Percentiles rank a stretch among this genome's conserved stretches.
phyloP scores from a whole-genome alignment of 2,113 vertebrate species.

The Platichthys flesus region DNA sequence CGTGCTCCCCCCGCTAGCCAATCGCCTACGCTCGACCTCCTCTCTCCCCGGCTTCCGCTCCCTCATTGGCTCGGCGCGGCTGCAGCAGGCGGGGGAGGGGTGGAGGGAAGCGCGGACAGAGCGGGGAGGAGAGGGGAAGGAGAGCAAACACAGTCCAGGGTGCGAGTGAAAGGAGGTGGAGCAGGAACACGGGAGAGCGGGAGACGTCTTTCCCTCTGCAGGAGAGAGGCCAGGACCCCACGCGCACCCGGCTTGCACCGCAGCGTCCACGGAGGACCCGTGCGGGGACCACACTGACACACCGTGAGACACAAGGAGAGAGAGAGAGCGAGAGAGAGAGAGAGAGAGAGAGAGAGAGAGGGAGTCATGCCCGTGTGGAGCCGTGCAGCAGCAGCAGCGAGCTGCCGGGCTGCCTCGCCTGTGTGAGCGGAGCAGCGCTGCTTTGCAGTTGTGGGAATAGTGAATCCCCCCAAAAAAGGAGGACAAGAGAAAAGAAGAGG shows the following conservation, averaged over 20 bases:
- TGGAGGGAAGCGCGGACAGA: constrained; percentile 60
- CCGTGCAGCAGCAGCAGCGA: constrained; percentile 9
- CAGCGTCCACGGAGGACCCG: constrained; percentile 27
- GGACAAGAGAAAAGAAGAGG: not conserved
- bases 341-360: constrained; percentile 34
- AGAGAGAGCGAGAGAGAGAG: constrained; percentile 36
- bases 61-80: constrained; percentile 53
- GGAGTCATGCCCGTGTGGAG: constrained; percentile 66
- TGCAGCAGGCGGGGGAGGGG: constrained; percentile 60
- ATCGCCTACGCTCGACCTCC: constrained; percentile 49
- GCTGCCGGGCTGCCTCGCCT: constrained; percentile 65
- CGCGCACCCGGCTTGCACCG: constrained; percentile 38
- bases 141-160: constrained; percentile 34
- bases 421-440: constrained; percentile 45
- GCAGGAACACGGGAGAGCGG: constrained; percentile 68
- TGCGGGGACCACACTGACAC: constrained; percentile 63
- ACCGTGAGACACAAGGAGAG: constrained; percentile 31
- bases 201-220: constrained; percentile 60
- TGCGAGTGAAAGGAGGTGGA: constrained; percentile 60
- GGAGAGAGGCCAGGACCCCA: constrained; percentile 41
- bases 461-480: not conserved
- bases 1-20: constrained; percentile 57
- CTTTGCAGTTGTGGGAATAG: constrained; percentile 48
- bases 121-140: constrained; percentile 30
- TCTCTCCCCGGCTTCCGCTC: constrained; percentile 34